Conservation (phyloP, 2,797 vertebrate species). For the Oreochromis grahami region DNA sequence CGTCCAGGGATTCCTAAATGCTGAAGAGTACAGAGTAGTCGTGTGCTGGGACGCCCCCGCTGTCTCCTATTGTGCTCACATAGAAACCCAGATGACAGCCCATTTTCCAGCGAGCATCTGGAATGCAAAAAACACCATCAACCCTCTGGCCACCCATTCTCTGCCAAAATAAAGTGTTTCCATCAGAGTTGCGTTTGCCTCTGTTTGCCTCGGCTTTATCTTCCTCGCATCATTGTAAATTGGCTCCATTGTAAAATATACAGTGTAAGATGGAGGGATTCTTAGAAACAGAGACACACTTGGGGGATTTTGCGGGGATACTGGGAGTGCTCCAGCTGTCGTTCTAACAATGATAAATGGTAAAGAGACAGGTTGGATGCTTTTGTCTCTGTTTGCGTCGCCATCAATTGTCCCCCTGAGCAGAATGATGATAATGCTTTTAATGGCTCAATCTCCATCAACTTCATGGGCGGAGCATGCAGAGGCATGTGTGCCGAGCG, state of each 20-base stretch:
- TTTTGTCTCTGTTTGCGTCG: constrained; percentile 44
- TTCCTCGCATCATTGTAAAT: constrained; percentile 34
- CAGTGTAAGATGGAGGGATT: constrained; percentile 8
- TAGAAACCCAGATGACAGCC: constrained; percentile 25
- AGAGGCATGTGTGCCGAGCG: not conserved
- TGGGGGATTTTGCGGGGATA: constrained; percentile 32
- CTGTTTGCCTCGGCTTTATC: constrained; percentile 10
- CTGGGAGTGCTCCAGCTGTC: constrained; percentile 53
- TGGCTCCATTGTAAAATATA: constrained; percentile 33
- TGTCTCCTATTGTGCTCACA: constrained; percentile 14
- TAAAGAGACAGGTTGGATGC: constrained; percentile 44
- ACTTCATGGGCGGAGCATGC: constrained; percentile 35
- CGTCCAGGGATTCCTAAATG: not conserved
- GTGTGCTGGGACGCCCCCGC: not conserved
- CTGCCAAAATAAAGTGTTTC: constrained; percentile 34
- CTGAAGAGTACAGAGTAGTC: not conserved
- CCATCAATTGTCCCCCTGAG: constrained; percentile 60
- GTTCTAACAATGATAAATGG: constrained; percentile 57
- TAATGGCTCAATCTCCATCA: constrained; percentile 73
- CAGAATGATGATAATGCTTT: constrained; percentile 57
- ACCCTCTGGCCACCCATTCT: constrained; percentile 22
- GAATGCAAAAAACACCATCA: constrained; percentile 29
- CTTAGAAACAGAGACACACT: constrained; percentile 19
- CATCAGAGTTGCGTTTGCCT: constrained; percentile 18
- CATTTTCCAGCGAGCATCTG: constrained; percentile 45